These are phyloP conservation scores for Corythornis leucogaster DNA, from an alignment of 2,797 vertebrate species.

Conservation along the genomic window DNA sequence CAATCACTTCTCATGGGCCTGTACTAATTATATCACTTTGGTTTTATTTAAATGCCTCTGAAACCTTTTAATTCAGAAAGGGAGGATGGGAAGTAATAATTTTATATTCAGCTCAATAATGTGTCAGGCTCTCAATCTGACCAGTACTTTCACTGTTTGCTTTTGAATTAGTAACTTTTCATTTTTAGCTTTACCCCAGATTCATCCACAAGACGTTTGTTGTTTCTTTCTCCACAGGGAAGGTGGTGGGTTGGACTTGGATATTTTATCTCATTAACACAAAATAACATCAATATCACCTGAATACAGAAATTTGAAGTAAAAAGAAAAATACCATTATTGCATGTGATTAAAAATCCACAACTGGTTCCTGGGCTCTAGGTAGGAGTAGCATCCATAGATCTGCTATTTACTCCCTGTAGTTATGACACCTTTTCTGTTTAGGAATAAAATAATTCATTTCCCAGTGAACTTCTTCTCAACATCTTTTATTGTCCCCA, in stretches of 20 bases:
- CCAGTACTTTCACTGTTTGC: background rate
- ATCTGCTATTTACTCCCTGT: background rate
- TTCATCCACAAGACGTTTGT: background rate
- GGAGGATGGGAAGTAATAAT: too few relatives aligned
- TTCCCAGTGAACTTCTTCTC: background rate
- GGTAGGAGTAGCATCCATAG: background rate
- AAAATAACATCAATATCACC: background rate
- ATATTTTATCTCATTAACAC: background rate
- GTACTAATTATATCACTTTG: constrained; percentile 35
- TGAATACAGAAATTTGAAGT: background rate
- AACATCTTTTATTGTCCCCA: background rate
- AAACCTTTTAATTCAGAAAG: constrained; percentile 18
- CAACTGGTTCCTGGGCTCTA: background rate
- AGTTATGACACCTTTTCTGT: background rate
- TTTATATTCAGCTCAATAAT: constrained; percentile 11
- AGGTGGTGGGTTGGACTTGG: background rate
- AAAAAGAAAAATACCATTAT: background rate
- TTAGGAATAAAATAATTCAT: background rate
- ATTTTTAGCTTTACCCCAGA: background rate
- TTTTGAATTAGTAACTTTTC: background rate
- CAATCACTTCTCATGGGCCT: constrained; percentile 21
- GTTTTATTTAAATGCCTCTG: constrained; percentile 26
- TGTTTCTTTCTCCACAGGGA: background rate
- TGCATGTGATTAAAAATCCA: background rate
- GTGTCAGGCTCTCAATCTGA: background rate